Evolutionary conservation across 2,888 invertebrate species (phyloP).

Genomic region (Drosophila mulleri): DNA sequence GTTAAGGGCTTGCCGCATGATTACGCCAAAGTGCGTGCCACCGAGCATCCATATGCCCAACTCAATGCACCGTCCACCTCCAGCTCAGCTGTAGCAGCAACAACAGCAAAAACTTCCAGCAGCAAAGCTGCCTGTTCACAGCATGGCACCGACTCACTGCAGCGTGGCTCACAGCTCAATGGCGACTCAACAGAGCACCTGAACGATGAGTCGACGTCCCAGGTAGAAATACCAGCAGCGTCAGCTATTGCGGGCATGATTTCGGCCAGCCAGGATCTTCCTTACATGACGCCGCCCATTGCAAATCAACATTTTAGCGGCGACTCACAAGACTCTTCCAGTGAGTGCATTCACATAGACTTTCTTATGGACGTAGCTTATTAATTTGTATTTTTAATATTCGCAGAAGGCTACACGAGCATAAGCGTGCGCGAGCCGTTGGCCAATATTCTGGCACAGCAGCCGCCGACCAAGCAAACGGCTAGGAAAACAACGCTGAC

Average conservation of each 20-base stretch:
- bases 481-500: constrained; percentile 83
- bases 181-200: constrained; percentile 62
- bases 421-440: constrained; percentile 96
- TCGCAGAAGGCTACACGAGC: constrained; percentile 94
- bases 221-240: constrained; percentile 92
- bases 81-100: constrained; percentile 57
- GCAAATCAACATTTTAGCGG: constrained; percentile 92
- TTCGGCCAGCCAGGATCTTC: constrained; percentile 94
- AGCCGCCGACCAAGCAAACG: constrained; percentile 82
- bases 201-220: constrained; percentile 68
- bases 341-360: constrained; percentile 85
- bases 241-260: constrained; percentile 94
- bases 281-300: constrained; percentile 94
- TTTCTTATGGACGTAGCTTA: no score
- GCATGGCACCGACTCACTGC: constrained; percentile 57
- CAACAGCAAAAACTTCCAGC: constrained; percentile 41
- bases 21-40: constrained; percentile 87
- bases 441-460: constrained; percentile 90
- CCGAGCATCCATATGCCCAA: constrained; percentile 85
- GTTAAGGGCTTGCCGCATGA: constrained; percentile 89
- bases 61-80: constrained; percentile 83
- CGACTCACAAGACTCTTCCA: constrained; percentile 95
- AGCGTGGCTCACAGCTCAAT: constrained; percentile 53
- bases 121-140: constrained; percentile 52
- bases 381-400: constrained; percentile 1